These are phyloP conservation scores for Ceratoteleas bidentatus DNA, from an alignment of 1,140 invertebrate genomes.

Conservation along the genomic window DNA sequence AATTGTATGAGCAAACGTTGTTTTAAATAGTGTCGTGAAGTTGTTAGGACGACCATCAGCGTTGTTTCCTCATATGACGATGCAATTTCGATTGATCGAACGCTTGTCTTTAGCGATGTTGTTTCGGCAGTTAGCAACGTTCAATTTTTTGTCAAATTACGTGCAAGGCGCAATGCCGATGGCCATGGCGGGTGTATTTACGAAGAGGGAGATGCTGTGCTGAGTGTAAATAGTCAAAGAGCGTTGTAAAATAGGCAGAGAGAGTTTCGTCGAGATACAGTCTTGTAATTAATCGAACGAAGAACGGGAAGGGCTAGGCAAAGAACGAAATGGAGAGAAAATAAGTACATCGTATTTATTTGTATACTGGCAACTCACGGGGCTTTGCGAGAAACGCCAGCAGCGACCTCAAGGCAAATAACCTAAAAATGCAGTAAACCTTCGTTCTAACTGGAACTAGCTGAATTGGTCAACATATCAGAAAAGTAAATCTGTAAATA, in stretches of 20 bases:
- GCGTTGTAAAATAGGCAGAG: slow-evolving; percentile 59
- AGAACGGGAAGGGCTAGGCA: slow-evolving; percentile 3
- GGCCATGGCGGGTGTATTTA: slow-evolving; percentile 47
- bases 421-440: too few species aligned
- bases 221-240: slow-evolving; percentile 58
- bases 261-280: slow-evolving; percentile 37
- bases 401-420: too few species aligned
- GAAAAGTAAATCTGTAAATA: too few species aligned
- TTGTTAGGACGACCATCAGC: slow-evolving; percentile 7
- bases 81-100: slow-evolving; percentile 7
- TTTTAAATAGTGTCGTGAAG: slow-evolving; percentile 13
- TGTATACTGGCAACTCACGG: too few species aligned
- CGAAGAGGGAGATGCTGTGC: slow-evolving; percentile 18
- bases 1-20: slow-evolving; percentile 8
- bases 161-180: slow-evolving; percentile 29
- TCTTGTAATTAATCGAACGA: slow-evolving; percentile 58
- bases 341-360: not conserved
- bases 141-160: slow-evolving; percentile 22
- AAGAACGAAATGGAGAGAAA: not conserved
- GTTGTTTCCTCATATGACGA: slow-evolving; percentile 6
- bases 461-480: too few species aligned
- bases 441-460: too few species aligned
- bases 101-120: slow-evolving; percentile 33
- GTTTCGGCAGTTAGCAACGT: slow-evolving; percentile 11
- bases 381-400: too few species aligned